Evolutionary conservation across 2,113 vertebrate species (phyloP).

Genomic region (Opisthocomus hoazin): DNA sequence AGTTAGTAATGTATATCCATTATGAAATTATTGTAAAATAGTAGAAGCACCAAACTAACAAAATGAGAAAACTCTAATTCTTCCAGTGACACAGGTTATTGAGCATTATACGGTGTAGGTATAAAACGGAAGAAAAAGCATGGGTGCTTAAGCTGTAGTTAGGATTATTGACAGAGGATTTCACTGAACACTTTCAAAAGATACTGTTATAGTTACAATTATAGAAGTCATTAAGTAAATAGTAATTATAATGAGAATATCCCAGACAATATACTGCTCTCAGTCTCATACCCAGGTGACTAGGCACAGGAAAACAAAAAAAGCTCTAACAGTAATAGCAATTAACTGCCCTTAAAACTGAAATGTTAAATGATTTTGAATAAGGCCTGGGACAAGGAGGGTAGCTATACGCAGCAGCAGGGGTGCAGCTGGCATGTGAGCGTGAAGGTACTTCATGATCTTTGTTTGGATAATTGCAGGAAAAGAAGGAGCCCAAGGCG

Average conservation of each 20-base stretch:
- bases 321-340: not conserved
- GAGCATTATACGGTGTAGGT: not conserved
- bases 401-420: not conserved
- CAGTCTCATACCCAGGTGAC: not conserved
- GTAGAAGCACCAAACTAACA: not conserved
- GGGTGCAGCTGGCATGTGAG: not conserved
- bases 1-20: not conserved
- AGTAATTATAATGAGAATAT: not conserved
- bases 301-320: not conserved
- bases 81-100: not conserved
- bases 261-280: not conserved
- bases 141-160: not conserved
- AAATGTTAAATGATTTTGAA: not conserved
- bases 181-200: not conserved
- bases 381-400: not conserved
- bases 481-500: not conserved
- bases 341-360: not conserved
- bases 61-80: not conserved
- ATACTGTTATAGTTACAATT: not conserved
- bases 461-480: not conserved
- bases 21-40: not conserved
- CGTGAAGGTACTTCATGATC: not conserved
- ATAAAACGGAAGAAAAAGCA: not conserved
- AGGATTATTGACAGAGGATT: not conserved
- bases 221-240: not conserved